Evolutionary conservation across 2,113 vertebrate species (phyloP), one percentile per base, ranked within the genome.

Genomic region (Amphiprion ocellaris): DNA sequence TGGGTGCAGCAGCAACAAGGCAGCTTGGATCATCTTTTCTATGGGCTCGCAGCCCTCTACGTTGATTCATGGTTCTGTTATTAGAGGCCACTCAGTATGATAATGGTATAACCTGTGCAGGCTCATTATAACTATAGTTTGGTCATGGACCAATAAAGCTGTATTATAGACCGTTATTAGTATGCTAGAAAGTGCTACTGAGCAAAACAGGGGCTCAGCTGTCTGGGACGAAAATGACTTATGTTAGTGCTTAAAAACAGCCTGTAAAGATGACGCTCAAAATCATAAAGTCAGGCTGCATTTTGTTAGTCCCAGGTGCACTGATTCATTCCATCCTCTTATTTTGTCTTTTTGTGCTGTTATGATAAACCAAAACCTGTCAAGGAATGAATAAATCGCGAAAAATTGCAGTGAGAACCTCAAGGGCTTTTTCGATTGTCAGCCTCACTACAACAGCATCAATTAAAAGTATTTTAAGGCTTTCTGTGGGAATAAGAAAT

Each of bases 51-150:
- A 65, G 71, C 24, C 64, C 64, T 60, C 63, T 54, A 68, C 7
- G 4, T 69, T 86, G 66, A 83, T 77, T 74, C 79, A 71, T 79
- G 21, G 55, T 28, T 64, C 64, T 82, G 74, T 74, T 77, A 28
- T 83, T 68, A 68, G 79, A 59, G 82, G 58, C 79, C 81, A 74
- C 81, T 86, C 83, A 63, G 70, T 39, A 63, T 63, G 49, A 54
- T 81, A 74, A 79, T 62, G 5, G 56, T 53, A 39, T 69, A 67
- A 80, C 75, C 76, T 74, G 73, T 24, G 39, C 52, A 5, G 56
- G 23, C 60, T 83, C 66, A 63, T 84, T 77, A 74, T 64, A 64
- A 73, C 61, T 54, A 26, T 52, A 60, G 53, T 81, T 82, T 79
- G 77, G 46, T 87, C 81, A 69, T n/a, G 19, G 64, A 73, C 69